Conservation (phyloP, 1,140 invertebrate genomes). For the Intoshia linei region DNA sequence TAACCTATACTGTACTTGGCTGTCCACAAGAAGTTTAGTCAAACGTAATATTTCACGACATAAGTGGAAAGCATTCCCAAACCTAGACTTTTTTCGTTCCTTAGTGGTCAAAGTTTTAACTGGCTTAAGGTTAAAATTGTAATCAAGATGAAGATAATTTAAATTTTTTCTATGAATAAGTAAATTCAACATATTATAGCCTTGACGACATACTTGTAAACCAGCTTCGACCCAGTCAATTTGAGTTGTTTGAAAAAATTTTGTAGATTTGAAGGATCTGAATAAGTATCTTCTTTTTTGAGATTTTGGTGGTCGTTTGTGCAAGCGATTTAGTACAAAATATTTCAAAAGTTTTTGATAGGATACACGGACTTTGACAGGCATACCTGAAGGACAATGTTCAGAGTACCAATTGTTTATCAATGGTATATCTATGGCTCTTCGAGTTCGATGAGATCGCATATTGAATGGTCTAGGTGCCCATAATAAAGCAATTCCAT, state of each 20-base stretch:
- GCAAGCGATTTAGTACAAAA: conserved; percentile 78
- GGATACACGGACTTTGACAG: conserved; percentile 88
- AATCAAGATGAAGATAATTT: conserved; percentile 94
- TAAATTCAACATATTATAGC: conserved; percentile 96
- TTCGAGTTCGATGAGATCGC: conserved; percentile 41
- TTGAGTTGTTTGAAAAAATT: conserved; percentile 96
- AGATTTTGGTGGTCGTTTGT: conserved; percentile 77
- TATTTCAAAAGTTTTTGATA: conserved; percentile 95
- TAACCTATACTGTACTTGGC: conserved; percentile 85
- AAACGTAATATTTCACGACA: conserved; percentile 83
- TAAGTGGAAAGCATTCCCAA: conserved; percentile 96
- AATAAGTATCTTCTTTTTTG: conserved; percentile 86
- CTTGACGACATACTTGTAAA: conserved; percentile 70
- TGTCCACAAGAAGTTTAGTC: conserved; percentile 89
- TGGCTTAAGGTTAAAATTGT: conserved; percentile 97
- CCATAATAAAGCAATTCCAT: conserved; percentile 90
- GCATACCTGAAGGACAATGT: conserved; percentile 84
- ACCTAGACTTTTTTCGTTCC: conserved; percentile 89
- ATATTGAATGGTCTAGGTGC: conserved; percentile 84
- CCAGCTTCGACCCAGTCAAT: conserved; percentile 98
- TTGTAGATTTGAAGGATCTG: conserved; percentile 91
- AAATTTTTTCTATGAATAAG: conserved; percentile 95
- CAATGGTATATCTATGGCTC: conserved; percentile 75
- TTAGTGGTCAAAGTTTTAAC: conserved; percentile 96
- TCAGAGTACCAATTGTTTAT: conserved; percentile 73